phyloP scores from a whole-genome alignment of 2,113 vertebrate genomes.

The Peromyscus polionotus region DNA sequence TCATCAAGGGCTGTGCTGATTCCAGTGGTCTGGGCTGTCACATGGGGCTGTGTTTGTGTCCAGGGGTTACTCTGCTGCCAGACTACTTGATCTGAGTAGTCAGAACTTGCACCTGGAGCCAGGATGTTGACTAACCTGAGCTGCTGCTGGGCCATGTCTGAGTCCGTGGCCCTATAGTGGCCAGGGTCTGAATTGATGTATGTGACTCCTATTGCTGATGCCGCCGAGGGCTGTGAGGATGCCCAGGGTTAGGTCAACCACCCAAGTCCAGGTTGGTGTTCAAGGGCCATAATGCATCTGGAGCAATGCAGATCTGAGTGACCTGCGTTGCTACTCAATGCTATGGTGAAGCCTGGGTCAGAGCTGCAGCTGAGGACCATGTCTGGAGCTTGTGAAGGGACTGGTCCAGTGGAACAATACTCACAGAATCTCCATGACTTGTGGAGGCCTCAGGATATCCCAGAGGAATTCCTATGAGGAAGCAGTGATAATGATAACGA shows the following conservation, averaged over 20 bases:
- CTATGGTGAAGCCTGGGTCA: background rate
- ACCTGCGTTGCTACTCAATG: background rate
- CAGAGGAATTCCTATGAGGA: background rate
- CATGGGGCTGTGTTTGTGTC: background rate
- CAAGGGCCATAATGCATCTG: background rate
- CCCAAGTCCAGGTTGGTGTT: background rate
- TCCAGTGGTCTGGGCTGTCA: background rate
- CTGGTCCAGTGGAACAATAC: background rate
- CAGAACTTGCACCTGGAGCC: background rate
- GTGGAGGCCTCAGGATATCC: background rate
- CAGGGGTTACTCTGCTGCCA: fast-evolving
- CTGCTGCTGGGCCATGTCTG: background rate
- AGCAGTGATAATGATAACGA: background rate
- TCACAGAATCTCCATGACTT: background rate
- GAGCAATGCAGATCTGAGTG: background rate
- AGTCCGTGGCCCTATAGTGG: background rate
- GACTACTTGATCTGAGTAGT: background rate
- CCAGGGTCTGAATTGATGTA: background rate
- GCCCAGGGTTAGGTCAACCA: background rate
- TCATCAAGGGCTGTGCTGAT: background rate
- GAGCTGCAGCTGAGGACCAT: background rate
- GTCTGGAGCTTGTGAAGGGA: background rate
- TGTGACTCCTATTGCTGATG: no score
- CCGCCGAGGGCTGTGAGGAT: no score
- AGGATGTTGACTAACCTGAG: background rate